These are phyloP conservation scores for Lethrus apterus DNA, from an alignment of 1,140 invertebrate species.

Conservation along the genomic window DNA sequence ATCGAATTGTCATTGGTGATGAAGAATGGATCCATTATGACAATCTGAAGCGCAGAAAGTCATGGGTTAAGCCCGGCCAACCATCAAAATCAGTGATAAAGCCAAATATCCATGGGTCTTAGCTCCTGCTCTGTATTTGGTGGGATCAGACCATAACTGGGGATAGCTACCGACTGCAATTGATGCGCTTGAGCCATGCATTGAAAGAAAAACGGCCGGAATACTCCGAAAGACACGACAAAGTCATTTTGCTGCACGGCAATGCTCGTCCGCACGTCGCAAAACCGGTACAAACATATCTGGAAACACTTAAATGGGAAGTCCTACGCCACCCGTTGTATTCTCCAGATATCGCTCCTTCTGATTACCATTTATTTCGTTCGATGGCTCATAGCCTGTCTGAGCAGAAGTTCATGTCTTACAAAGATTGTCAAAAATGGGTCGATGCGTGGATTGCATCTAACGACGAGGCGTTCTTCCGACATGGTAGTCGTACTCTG, in stretches of 20 bases:
- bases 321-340: neutral
- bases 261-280: no score
- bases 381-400: neutral
- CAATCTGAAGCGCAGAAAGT: neutral
- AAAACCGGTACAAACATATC: no score
- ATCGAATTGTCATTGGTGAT: neutral
- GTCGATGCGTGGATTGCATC: neutral
- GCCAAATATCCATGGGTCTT: neutral
- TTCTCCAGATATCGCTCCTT: neutral
- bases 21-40: neutral
- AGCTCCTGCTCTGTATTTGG: neutral
- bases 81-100: neutral
- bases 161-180: no score
- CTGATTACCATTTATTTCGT: conserved; percentile 1
- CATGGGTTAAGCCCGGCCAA: neutral
- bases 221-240: neutral
- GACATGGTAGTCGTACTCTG: neutral
- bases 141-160: neutral
- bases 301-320: no score
- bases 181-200: no score
- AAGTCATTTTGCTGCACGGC: neutral
- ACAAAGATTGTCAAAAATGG: neutral
- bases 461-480: neutral
- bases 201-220: neutral
- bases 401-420: neutral